These are phyloP conservation scores for Dioctria rufipes DNA, from an alignment of 2,888 invertebrate genomes.

Conservation along the genomic window DNA sequence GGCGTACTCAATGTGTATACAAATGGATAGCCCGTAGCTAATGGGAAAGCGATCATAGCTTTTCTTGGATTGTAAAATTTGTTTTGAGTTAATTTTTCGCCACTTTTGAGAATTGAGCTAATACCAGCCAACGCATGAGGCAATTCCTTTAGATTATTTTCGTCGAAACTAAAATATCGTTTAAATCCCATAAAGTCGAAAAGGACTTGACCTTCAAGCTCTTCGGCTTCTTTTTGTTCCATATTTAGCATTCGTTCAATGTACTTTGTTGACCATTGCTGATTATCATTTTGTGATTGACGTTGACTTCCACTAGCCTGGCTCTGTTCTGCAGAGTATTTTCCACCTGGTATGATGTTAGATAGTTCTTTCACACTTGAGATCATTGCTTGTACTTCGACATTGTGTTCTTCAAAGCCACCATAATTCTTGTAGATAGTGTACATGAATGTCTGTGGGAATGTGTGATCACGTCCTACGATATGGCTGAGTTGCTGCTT, in stretches of 20 bases:
- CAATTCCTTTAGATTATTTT: constrained; percentile 73
- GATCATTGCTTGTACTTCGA: constrained; percentile 66
- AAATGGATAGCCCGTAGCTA: constrained; percentile 81
- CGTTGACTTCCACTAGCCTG: constrained; percentile 59
- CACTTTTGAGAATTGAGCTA: constrained; percentile 66
- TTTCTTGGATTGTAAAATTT: constrained; percentile 76
- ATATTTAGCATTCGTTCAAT: constrained; percentile 74
- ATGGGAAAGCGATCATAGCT: constrained; percentile 78
- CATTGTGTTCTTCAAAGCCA: constrained; percentile 65
- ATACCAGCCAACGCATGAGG: constrained; percentile 69
- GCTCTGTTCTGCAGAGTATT: background rate
- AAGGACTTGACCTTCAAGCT: constrained; percentile 75
- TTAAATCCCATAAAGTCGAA: constrained; percentile 71
- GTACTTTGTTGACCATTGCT: constrained; percentile 48
- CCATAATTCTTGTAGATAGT: constrained; percentile 65
- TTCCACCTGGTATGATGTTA: constrained; percentile 57
- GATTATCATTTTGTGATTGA: constrained; percentile 60
- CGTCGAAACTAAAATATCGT: constrained; percentile 73
- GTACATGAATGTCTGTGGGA: constrained; percentile 72
- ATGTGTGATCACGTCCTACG: constrained; percentile 74
- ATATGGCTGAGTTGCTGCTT: constrained; percentile 71
- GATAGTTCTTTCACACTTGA: constrained; percentile 71
- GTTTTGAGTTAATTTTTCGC: constrained; percentile 74
- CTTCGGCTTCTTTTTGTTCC: constrained; percentile 72
- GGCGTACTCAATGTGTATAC: constrained; percentile 77